A percentile compares a stretch with the other conserved stretches of the same genome.
Evolutionary conservation across 2,888 invertebrate genomes (phyloP).

Genomic region (Nymphalis polychloros): DNA sequence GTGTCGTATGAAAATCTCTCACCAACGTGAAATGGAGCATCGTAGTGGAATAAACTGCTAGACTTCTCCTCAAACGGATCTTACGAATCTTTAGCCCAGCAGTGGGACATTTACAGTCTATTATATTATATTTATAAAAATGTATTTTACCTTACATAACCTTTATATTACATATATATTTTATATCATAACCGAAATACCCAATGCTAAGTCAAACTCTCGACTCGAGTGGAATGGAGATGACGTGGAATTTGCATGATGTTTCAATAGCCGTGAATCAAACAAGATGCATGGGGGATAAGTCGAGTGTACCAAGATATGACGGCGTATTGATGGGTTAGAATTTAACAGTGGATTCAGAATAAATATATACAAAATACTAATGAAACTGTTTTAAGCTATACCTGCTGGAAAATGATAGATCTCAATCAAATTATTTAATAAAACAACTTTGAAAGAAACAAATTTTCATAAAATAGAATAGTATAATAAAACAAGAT

Average conservation of each 20-base stretch:
- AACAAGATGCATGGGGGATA: constrained; percentile 55
- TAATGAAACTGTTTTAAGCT: background rate
- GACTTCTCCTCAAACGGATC: too few species aligned
- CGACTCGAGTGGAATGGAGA: constrained; percentile 45
- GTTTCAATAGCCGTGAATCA: constrained; percentile 53
- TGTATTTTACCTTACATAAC: too few species aligned
- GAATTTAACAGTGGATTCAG: background rate
- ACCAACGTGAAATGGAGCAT: too few species aligned
- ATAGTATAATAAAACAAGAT: too few species aligned
- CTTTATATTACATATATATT: background rate
- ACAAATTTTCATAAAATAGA: too few species aligned
- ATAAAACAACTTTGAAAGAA: too few species aligned
- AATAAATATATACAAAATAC: background rate
- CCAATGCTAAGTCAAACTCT: constrained; percentile 53
- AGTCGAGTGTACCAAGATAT: constrained; percentile 41
- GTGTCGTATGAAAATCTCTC: too few species aligned
- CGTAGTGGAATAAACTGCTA: too few species aligned
- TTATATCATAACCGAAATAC: constrained; percentile 20
- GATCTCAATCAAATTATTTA: too few species aligned
- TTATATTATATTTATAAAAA: background rate
- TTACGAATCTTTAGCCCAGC: too few species aligned
- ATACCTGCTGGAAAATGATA: too few species aligned
- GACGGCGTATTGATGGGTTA: constrained; percentile 20
- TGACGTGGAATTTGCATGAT: constrained; percentile 70
- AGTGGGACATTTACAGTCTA: too few species aligned